phyloP scores from a whole-genome alignment of 2,797 vertebrate genomes.

The Anniella stebbinsi region DNA sequence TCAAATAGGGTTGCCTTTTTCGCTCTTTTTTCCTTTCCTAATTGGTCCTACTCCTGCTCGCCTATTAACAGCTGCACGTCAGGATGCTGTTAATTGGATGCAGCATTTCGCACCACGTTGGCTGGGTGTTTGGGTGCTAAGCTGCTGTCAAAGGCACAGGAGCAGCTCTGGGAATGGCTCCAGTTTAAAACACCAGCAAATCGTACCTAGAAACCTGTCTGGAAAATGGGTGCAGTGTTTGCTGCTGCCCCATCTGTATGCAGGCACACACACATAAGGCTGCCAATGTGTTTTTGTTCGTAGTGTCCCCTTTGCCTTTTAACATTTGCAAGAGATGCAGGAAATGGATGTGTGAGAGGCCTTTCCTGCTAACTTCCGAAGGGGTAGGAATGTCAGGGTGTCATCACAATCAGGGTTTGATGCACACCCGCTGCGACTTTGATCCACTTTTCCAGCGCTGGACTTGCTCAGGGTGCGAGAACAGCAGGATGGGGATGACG shows the following conservation, averaged over 20 bases:
- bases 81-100: background rate
- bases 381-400: too few relatives aligned
- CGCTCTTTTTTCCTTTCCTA: too few relatives aligned
- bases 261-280: accelerated
- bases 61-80: background rate
- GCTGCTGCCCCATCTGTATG: background rate
- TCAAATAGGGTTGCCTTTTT: background rate
- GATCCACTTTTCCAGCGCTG: too few relatives aligned
- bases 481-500: too few relatives aligned
- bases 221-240: background rate
- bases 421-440: too few relatives aligned
- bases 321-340: background rate
- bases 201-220: background rate
- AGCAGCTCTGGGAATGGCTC: background rate
- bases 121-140: background rate
- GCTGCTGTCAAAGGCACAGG: background rate
- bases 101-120: background rate
- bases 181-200: background rate
- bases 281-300: background rate
- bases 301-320: background rate
- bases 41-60: too few relatives aligned
- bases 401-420: too few relatives aligned
- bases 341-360: background rate
- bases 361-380: background rate
- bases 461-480: too few relatives aligned